Evolutionary conservation across 92 coral and sea anemone genomes (phyloP), one percentile per base, ranked within the genome.

Genomic region (Umimayanthus chanpuru): DNA sequence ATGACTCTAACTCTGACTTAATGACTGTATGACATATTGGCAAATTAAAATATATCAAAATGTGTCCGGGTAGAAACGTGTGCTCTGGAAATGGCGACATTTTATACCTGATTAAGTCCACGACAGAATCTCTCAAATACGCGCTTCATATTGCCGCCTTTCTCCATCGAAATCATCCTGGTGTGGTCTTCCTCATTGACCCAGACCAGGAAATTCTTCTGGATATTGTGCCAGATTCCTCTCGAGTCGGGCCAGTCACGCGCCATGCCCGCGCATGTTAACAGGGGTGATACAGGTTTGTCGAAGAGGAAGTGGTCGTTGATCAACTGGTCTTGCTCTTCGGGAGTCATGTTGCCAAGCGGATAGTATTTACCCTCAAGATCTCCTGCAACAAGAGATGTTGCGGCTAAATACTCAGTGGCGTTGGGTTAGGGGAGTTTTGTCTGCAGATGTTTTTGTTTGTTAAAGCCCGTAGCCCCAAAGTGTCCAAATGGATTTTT

Each of bases 231-330:
- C 95, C 94, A 97, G 82, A 97, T 97, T 55, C 99, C 99, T 16
- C 99, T 96, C n/a, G 99, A 98, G 85, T 97, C 99, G 68, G 98
- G 99, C 99, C 99, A 97, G 88, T 97, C 99, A 65, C 99, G 99
- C 74, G 98, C 99, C 99, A 97, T 97, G 18, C 99, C 98, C 30
- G 99, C 99, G 92, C 99, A 97, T 55, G 99, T 97, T 78, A 95
- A 93, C 11, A 97, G 94, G 4, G 99, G 98, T 28, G 99, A 97
- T 50, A 97, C 99, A 16, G 99, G 99, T 86, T 97, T 97, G 92
- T 97, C 99, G 88, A 97, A 97, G 81, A 97, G 92, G 93, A 97
- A 97, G 87, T 97, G 99, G 71, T 97, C 97, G 79, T 93, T 94
- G 84, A 97, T 97, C 25, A 97, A 85, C 80, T 95, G 96, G 20